phyloP scores from a whole-genome alignment of 1,140 invertebrate genomes.

The Drosophila miranda region DNA sequence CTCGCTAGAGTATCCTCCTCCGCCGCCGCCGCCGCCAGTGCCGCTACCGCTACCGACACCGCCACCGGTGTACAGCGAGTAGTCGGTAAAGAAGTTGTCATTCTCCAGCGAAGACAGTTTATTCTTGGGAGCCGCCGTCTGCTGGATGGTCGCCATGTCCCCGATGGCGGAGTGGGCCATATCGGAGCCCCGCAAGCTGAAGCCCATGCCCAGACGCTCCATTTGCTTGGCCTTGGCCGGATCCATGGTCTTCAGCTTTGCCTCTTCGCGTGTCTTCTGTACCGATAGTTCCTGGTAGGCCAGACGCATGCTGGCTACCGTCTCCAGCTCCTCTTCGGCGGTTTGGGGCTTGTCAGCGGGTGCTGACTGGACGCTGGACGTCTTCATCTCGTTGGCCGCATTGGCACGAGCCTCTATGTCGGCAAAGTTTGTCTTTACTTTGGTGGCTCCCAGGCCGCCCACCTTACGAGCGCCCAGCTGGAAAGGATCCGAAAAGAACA shows the following conservation, averaged over 20 bases:
- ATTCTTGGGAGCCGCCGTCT: conserved; percentile 83
- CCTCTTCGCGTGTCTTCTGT: conserved; percentile 90
- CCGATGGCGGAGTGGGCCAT: conserved; percentile 96
- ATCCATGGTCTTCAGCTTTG: conserved; percentile 89
- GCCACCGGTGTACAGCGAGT: conserved; percentile 67
- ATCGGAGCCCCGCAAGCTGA: conserved; percentile 82
- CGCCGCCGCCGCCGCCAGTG: conserved; percentile 1
- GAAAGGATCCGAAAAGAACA: neutral
- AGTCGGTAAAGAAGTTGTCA: conserved; percentile 82
- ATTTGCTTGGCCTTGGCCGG: conserved; percentile 94
- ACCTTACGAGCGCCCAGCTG: conserved; percentile 90
- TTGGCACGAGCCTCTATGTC: conserved; percentile 96
- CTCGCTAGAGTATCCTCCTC: conserved; percentile 30
- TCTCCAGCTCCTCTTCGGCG: conserved; percentile 84
- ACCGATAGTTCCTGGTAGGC: conserved; percentile 94
- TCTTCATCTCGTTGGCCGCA: conserved; percentile 88
- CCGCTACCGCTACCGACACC: conserved; percentile 4
- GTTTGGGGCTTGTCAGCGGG: conserved; percentile 62
- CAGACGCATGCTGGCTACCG: conserved; percentile 90
- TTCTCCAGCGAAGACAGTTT: conserved; percentile 57
- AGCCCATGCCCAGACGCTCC: conserved; percentile 96
- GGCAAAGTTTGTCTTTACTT: conserved; percentile 97
- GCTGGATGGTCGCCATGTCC: conserved; percentile 96
- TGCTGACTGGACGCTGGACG: conserved; percentile 78
- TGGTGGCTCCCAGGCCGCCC: conserved; percentile 94